These are phyloP conservation scores for Notiomystis cincta DNA, from an alignment of 2,113 vertebrate genomes.

Conservation along the genomic window DNA sequence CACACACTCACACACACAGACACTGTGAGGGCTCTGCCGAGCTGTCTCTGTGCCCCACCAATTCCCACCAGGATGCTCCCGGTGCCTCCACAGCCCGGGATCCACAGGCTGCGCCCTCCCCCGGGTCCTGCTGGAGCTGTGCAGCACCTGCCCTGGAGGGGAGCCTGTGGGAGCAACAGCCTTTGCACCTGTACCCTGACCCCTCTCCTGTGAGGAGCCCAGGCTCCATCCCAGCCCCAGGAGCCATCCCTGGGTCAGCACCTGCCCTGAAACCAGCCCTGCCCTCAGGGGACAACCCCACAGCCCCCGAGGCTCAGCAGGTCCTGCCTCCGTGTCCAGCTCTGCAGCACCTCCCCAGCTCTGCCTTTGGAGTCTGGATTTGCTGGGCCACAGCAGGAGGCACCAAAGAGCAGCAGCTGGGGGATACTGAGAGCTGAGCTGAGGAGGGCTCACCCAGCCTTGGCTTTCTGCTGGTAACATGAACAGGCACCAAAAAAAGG, in stretches of 20 bases:
- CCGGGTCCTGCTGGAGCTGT: fast-evolving
- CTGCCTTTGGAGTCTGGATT: background rate
- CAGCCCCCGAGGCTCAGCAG: background rate
- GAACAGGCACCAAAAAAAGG: background rate
- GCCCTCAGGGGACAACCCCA: background rate
- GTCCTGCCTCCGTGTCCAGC: fast-evolving
- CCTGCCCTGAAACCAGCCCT: background rate
- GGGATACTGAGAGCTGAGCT: background rate
- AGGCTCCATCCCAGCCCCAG: background rate
- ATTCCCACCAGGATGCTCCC: fast-evolving
- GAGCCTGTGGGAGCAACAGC: fast-evolving
- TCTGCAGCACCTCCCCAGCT: background rate
- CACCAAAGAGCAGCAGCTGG: background rate
- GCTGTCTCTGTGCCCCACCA: fast-evolving
- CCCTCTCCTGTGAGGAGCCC: fast-evolving
- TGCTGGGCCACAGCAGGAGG: background rate
- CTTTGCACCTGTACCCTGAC: background rate
- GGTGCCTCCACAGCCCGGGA: background rate
- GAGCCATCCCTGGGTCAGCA: fast-evolving
- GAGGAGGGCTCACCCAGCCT: background rate
- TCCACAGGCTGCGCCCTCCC: fast-evolving
- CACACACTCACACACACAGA: no score
- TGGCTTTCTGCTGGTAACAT: background rate
- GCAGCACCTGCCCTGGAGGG: background rate
- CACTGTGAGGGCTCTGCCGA: background rate